These are phyloP conservation scores for Styela plicata DNA, from an alignment of 23 tunicate species.

Conservation along the genomic window DNA sequence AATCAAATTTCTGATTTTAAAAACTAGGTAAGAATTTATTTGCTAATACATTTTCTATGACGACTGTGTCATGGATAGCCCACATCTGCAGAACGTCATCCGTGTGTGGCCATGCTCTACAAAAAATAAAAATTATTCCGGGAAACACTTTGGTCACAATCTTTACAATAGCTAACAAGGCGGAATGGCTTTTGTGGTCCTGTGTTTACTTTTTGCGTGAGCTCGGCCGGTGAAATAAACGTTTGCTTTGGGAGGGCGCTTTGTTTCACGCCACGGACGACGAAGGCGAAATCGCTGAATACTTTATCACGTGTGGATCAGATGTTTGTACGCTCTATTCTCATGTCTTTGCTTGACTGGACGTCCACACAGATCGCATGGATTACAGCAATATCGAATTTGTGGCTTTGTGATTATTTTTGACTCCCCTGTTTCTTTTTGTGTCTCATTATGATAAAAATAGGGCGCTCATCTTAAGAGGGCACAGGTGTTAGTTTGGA, in stretches of 20 bases:
- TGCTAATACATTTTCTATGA: no score
- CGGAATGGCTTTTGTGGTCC: not conserved
- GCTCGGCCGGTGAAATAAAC: not conserved
- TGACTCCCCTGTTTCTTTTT: not conserved
- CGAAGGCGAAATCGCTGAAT: not conserved
- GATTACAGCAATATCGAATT: not conserved
- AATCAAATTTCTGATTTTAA: no score
- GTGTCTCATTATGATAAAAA: not conserved
- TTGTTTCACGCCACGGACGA: not conserved
- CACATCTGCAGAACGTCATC: no score
- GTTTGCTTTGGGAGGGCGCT: slow-evolving; percentile 28
- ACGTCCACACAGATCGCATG: no score
- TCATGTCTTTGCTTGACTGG: no score
- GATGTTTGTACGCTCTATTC: no score
- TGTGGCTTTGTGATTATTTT: not conserved
- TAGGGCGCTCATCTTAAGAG: not conserved
- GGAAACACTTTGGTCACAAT: not conserved
- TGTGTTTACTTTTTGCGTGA: slow-evolving; percentile 14
- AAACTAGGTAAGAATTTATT: no score
- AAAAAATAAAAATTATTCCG: no score
- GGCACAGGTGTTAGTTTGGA: not conserved
- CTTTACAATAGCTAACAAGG: not conserved
- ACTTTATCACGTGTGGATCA: no score
- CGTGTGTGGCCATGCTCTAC: no score
- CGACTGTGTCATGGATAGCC: no score